A percentile compares a stretch with the other conserved stretches of the same genome.
phyloP scores from a whole-genome alignment of 2,888 invertebrate genomes.

The Cheilosia scutellata region DNA sequence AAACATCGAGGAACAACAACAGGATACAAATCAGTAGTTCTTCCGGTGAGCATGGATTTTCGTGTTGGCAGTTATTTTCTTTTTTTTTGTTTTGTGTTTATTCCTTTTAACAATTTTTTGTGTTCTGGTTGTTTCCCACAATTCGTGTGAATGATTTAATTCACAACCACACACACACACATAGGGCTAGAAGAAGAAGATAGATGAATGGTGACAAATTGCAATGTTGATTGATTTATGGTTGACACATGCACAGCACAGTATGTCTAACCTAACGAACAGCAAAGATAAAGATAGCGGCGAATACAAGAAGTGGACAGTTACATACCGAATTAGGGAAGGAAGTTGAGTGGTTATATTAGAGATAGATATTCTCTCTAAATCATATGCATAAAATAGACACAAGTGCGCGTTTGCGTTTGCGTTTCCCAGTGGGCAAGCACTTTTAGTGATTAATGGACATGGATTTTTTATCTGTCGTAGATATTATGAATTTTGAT shows the following conservation, averaged over 20 bases:
- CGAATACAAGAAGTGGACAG: neutral
- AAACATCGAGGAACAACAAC: constrained; percentile 54
- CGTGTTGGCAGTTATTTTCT: constrained; percentile 13
- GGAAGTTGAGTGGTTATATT: neutral
- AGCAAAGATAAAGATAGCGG: neutral
- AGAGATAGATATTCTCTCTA: neutral
- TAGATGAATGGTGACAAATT: constrained; percentile 73
- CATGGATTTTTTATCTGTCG: too few species aligned
- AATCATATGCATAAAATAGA: neutral
- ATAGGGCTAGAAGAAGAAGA: constrained; percentile 32
- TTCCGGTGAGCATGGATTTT: constrained; percentile 55
- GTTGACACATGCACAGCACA: constrained; percentile 16
- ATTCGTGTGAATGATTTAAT: constrained; percentile 67
- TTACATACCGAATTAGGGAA: constrained; percentile 6
- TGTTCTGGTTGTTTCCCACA: constrained; percentile 26
- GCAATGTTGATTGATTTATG: constrained; percentile 67
- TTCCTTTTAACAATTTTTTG: constrained; percentile 20
- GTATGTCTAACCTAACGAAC: constrained; percentile 34
- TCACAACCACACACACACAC: constrained; percentile 18
- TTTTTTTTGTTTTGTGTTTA: constrained; percentile 3
- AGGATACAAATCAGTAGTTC: constrained; percentile 64
- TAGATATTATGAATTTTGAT: too few species aligned
- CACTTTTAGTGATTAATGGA: too few species aligned
- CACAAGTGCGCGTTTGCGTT: too few species aligned
- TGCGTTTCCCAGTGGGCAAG: too few species aligned